phyloP scores from a whole-genome alignment of 2,888 invertebrate species.

The Aphodius sticticus region DNA sequence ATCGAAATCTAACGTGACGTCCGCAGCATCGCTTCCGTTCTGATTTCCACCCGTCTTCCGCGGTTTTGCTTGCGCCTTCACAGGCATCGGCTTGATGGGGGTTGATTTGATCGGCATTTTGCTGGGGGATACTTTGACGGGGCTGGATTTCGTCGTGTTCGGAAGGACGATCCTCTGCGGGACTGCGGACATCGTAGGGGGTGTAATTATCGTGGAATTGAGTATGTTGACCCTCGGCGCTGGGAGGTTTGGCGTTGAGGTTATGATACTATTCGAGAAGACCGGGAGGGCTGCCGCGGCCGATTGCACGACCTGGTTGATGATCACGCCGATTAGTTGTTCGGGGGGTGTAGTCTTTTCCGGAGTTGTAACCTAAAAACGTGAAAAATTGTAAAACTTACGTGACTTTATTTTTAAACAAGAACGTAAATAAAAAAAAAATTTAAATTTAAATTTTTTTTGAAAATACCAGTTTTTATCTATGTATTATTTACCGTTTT shows the following conservation, averaged over 20 bases:
- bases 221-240: constrained; percentile 56
- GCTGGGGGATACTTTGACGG: constrained; percentile 60
- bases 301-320: constrained; percentile 48
- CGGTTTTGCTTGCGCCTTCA: constrained; percentile 30
- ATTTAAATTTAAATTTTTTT: no score
- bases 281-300: constrained; percentile 46
- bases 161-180: constrained; percentile 63
- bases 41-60: constrained; percentile 46
- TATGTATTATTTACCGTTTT: no score
- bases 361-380: constrained; percentile 13
- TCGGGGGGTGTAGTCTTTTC: constrained; percentile 42
- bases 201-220: constrained; percentile 53
- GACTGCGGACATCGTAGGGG: constrained; percentile 50
- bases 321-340: constrained; percentile 47
- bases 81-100: constrained; percentile 66
- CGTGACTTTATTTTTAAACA: no score
- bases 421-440: no score
- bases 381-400: background rate
- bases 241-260: constrained; percentile 52
- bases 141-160: constrained; percentile 61
- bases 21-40: constrained; percentile 53
- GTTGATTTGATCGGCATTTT: constrained; percentile 66
- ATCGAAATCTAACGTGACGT: constrained; percentile 74
- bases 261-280: constrained; percentile 53
- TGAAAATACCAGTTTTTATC: no score